phyloP scores from a whole-genome alignment of 2,113 vertebrate species.

The Pantherophis guttatus region DNA sequence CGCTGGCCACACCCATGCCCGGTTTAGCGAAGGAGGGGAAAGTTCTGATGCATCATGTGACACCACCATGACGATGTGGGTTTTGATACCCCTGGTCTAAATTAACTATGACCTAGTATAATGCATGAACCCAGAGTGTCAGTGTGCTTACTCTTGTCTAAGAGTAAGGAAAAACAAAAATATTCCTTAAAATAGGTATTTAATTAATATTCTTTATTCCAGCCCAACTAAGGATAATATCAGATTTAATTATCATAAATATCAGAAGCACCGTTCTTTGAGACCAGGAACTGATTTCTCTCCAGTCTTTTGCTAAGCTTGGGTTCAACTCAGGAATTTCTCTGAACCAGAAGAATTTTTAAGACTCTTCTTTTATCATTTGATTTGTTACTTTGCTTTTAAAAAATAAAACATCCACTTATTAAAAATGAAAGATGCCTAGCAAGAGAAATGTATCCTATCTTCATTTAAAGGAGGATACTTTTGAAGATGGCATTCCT shows the following conservation, averaged over 20 bases:
- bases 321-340: background rate
- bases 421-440: background rate
- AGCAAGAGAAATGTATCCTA: background rate
- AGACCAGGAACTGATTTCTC: background rate
- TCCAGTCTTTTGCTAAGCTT: background rate
- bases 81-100: no score
- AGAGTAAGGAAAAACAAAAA: background rate
- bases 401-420: background rate
- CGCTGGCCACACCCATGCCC: no score
- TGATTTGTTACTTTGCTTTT: background rate
- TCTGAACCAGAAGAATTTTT: background rate
- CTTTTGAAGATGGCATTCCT: background rate
- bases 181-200: background rate
- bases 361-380: background rate
- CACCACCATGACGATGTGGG: no score
- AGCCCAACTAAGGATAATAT: background rate
- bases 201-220: background rate
- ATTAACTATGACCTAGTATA: background rate
- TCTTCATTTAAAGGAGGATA: background rate
- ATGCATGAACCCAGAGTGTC: background rate
- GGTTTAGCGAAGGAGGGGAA: no score
- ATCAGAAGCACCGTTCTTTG: background rate
- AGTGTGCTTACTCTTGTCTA: background rate
- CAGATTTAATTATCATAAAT: background rate
- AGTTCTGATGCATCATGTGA: no score